A percentile compares a stretch with the other conserved stretches of the same genome.
phyloP scores from a whole-genome alignment of 2,888 invertebrate genomes.

The Lepidonotus clava region DNA sequence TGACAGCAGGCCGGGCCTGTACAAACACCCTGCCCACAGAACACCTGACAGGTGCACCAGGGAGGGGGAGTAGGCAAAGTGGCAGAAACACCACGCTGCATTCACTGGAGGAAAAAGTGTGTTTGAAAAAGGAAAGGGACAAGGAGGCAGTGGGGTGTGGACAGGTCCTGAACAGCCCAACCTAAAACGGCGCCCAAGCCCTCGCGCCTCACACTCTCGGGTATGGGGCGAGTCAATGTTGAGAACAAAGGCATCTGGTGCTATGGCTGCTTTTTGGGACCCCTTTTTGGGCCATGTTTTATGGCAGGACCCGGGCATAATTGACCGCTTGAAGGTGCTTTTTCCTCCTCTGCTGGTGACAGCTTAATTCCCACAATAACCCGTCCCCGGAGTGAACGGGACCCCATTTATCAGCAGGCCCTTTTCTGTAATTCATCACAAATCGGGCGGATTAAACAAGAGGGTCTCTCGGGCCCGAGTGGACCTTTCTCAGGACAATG shows the following conservation, averaged over 20 bases:
- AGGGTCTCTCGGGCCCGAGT: background rate
- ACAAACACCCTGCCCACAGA: no score
- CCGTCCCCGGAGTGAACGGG: background rate
- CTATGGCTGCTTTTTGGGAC: background rate
- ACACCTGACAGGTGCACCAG: constrained; percentile 13
- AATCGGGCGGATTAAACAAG: background rate
- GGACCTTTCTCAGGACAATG: background rate
- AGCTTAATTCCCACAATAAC: constrained; percentile 30
- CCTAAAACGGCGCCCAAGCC: background rate
- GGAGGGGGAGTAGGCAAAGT: no score
- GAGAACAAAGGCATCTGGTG: constrained; percentile 16
- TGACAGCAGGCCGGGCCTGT: no score
- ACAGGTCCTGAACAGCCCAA: constrained; percentile 9
- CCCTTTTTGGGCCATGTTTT: constrained; percentile 23
- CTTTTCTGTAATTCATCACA: constrained; percentile 11
- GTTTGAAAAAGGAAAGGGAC: no score
- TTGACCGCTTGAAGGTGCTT: background rate
- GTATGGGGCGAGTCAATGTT: background rate
- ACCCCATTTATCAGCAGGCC: background rate
- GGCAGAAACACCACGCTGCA: no score
- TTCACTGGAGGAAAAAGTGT: no score
- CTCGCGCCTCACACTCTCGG: background rate
- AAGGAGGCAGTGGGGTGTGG: background rate
- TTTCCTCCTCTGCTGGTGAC: constrained; percentile 17
- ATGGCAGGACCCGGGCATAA: constrained; percentile 15